phyloP scores from a whole-genome alignment of 2,797 vertebrate species.

The Liasis olivaceus region DNA sequence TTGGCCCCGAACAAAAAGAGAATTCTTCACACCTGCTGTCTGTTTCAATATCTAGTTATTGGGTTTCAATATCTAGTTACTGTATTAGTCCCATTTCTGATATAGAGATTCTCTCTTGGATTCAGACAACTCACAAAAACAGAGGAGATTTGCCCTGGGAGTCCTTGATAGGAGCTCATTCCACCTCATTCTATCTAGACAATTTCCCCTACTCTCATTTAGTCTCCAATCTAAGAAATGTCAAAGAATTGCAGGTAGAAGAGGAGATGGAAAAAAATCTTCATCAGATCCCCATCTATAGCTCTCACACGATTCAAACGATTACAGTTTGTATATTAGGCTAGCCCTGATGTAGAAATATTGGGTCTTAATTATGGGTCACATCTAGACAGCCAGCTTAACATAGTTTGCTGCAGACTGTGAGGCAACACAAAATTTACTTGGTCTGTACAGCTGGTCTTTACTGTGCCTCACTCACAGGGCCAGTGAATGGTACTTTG shows the following conservation, averaged over 20 bases:
- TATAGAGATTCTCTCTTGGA: background rate
- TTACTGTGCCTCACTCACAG: background rate
- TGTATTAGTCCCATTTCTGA: background rate
- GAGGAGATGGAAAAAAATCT: background rate
- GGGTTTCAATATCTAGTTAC: background rate
- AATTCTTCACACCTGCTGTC: background rate
- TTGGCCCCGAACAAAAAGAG: background rate
- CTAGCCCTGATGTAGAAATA: background rate
- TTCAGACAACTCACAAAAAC: background rate
- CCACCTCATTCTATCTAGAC: too few species aligned
- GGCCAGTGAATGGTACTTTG: background rate
- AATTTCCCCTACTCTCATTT: background rate
- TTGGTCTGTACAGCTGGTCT: background rate
- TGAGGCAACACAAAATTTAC: background rate
- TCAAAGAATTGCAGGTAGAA: background rate
- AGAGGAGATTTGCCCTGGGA: background rate
- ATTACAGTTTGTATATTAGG: background rate
- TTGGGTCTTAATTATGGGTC: background rate
- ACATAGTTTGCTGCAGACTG: background rate
- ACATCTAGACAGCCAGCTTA: background rate
- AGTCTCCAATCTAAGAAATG: background rate
- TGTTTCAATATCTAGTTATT: background rate
- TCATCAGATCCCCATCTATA: background rate
- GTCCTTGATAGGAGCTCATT: background rate
- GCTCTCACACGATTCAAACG: background rate